These are phyloP conservation scores for Craseonycteris thonglongyai DNA, from an alignment of 2,113 vertebrate species.

Conservation along the genomic window DNA sequence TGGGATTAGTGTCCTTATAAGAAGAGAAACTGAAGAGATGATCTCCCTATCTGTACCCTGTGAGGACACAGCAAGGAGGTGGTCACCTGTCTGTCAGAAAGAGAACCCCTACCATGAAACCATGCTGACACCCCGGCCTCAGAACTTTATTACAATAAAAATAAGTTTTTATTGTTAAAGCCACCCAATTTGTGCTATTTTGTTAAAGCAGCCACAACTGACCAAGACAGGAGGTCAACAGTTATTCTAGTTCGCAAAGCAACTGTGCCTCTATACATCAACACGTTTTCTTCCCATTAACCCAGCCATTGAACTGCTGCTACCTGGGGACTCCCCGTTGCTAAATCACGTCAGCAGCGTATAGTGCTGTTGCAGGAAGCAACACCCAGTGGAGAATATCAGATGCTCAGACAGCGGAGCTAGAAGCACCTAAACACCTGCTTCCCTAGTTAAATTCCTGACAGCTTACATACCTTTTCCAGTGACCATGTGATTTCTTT, in stretches of 20 bases:
- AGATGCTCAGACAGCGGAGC: too few species aligned
- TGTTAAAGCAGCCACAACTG: not conserved
- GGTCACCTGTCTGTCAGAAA: not conserved
- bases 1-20: not conserved
- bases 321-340: not conserved
- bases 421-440: too few species aligned
- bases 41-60: not conserved
- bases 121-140: not conserved
- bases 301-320: not conserved
- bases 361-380: too few species aligned
- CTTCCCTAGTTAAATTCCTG: too few species aligned
- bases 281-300: not conserved
- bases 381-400: too few species aligned
- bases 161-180: not conserved
- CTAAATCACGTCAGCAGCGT: not conserved
- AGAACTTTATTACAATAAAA: not conserved
- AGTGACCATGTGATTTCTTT: too few species aligned
- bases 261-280: not conserved
- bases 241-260: not conserved
- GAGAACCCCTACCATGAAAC: not conserved
- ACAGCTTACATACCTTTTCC: too few species aligned
- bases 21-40: not conserved
- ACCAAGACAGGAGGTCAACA: not conserved
- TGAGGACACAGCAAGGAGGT: not conserved
- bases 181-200: not conserved